Conservation (phyloP, 2,888 invertebrate species). For the Xestia sexstrigata region DNA sequence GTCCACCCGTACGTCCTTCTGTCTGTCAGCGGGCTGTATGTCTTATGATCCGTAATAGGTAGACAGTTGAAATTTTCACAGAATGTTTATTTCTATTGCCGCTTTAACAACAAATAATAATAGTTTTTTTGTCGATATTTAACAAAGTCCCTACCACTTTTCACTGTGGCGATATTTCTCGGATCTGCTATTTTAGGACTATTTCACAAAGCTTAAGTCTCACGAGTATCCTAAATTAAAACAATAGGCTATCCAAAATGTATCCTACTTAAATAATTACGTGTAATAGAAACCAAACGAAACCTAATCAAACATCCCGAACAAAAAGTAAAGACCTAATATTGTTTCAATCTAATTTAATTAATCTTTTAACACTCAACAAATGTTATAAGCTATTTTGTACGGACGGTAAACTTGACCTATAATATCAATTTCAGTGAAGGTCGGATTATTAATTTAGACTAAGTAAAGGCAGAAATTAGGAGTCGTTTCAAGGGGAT, state of each 20-base stretch:
- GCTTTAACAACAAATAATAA: too few species aligned
- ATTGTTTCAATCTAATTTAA: conserved; percentile 27
- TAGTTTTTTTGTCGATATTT: background rate
- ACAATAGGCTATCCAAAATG: background rate
- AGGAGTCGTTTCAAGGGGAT: background rate
- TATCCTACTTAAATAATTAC: background rate
- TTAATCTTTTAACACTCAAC: conserved; percentile 28
- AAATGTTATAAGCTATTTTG: conserved; percentile 16
- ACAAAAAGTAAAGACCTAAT: conserved; percentile 9
- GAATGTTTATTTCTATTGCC: too few species aligned
- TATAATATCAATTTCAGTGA: background rate
- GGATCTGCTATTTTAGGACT: background rate
- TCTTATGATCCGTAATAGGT: too few species aligned
- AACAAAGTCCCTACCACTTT: background rate
- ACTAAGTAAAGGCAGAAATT: background rate
- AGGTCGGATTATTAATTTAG: background rate
- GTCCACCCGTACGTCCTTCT: too few species aligned
- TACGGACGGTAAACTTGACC: conserved; percentile 1
- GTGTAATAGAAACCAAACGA: background rate
- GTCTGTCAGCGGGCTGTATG: too few species aligned
- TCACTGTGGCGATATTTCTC: background rate
- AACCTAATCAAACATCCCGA: conserved; percentile 13
- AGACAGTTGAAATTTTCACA: too few species aligned
- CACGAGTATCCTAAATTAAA: background rate
- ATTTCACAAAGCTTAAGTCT: background rate